Evolutionary conservation across 2,888 invertebrate genomes (phyloP).

Genomic region (Lepidochrysops patricia): DNA sequence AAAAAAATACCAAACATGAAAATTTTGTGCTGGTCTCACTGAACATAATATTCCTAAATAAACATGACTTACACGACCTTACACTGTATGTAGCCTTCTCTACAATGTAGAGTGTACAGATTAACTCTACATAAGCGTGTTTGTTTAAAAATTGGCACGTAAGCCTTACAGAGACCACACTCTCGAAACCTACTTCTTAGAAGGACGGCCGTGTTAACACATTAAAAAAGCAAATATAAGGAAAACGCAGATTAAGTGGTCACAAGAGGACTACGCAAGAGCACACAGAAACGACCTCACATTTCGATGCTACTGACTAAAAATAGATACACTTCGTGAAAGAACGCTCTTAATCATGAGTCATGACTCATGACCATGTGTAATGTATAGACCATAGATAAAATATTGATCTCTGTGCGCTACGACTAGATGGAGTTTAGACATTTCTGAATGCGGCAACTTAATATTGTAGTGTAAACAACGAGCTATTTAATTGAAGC

Average conservation of each 20-base stretch:
- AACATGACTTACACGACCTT: background rate
- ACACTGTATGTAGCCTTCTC: background rate
- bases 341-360: background rate
- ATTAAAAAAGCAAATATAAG: slow-evolving; percentile 48
- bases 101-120: slow-evolving; percentile 2
- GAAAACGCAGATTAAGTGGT: slow-evolving; percentile 45
- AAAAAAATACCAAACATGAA: too few relatives aligned
- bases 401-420: too few relatives aligned
- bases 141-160: slow-evolving; percentile 21
- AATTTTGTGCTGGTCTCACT: too few relatives aligned
- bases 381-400: too few relatives aligned
- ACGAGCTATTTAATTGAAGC: too few relatives aligned
- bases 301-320: background rate
- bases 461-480: too few relatives aligned
- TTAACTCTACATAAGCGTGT: slow-evolving; percentile 13
- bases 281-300: slow-evolving; percentile 25
- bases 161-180: slow-evolving; percentile 20
- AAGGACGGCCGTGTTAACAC: slow-evolving; percentile 48
- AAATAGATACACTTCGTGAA: background rate
- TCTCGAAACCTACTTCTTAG: slow-evolving; percentile 25
- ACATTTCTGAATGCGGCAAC: too few relatives aligned
- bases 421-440: too few relatives aligned
- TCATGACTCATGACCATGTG: too few relatives aligned
- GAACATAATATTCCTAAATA: background rate
- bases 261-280: slow-evolving; percentile 43